Base-by-base conservation (phyloP, 1,140 invertebrate species). In the Doryteuthis pealeii region DNA sequence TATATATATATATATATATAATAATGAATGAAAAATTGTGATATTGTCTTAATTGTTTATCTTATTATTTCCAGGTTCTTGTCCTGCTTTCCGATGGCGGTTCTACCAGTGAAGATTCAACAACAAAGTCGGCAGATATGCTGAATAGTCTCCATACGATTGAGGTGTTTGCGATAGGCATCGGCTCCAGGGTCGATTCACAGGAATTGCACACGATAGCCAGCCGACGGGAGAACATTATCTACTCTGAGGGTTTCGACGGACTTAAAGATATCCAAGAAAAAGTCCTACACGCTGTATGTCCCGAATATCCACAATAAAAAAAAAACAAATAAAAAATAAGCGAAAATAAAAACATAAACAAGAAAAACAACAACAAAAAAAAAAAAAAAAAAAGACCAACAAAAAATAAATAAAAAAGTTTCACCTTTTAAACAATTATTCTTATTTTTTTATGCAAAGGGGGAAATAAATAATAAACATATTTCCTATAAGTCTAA, bases 1-100 rank as follows among this genome's bases (percentile, higher is more conserved):
- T n/a, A n/a, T n/a, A n/a, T n/a, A n/a, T n/a, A n/a, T n/a, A n/a
- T n/a, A n/a, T n/a, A n/a, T n/a, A n/a, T n/a, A n/a, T n/a, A n/a
- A n/a, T n/a, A n/a, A n/a, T n/a, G n/a, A n/a, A n/a, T n/a, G n/a
- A n/a, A n/a, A n/a, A n/a, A n/a, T n/a, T n/a, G n/a, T n/a, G n/a
- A n/a, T n/a, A n/a, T n/a, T n/a, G n/a, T n/a, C n/a, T n/a, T n/a
- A n/a, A n/a, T n/a, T n/a, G n/a, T n/a, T n/a, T n/a, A n/a, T n/a
- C n/a, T 40, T 10, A 40, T 10, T 40, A 10, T 40, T 40, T 40
- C 10, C 76, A 76, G 54, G 74, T 79, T 33, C 75, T 74, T 8
- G 66, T 82, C 28, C 71, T 82, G 1, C 43, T 82, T 40, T 79
- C 79, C 10, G 81, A 82, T 65, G 79, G 79, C 22, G 71, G 71